Evolutionary conservation across 2,888 invertebrate species (phyloP).

Genomic region (Dasysyrphus tricinctus): DNA sequence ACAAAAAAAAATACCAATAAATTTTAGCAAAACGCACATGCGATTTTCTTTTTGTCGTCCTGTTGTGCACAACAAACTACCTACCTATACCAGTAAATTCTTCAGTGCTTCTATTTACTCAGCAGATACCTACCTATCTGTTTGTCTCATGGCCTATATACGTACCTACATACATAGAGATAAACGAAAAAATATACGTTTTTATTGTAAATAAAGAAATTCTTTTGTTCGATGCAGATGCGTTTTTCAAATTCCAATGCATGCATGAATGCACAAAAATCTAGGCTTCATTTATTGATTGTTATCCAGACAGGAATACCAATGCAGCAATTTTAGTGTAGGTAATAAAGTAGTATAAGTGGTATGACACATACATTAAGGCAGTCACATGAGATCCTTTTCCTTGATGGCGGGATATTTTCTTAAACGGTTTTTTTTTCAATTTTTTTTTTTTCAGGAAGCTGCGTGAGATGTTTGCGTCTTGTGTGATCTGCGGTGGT

Average conservation of each 20-base stretch:
- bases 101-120: neutral
- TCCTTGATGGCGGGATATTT: constrained; percentile 61
- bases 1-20: constrained; percentile 12
- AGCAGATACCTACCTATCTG: constrained; percentile 10
- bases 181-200: neutral
- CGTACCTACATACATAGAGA: neutral
- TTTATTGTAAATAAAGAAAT: neutral
- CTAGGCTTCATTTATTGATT: constrained; percentile 25
- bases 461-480: constrained; percentile 40
- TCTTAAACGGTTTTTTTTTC: neutral
- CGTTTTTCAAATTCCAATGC: constrained; percentile 66
- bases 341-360: neutral
- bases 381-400: neutral
- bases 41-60: constrained; percentile 54
- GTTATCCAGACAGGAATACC: constrained; percentile 28
- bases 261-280: constrained; percentile 68
- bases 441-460: constrained; percentile 39
- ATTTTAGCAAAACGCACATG: constrained; percentile 65
- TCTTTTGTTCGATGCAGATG: constrained; percentile 71
- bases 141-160: neutral
- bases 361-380: neutral
- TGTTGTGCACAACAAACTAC: constrained; percentile 25
- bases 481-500: constrained; percentile 39
- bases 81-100: neutral
- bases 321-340: constrained; percentile 23